A percentile compares a stretch with the other conserved stretches of the same genome.
These are phyloP conservation scores for Harpalus rubripes DNA, from an alignment of 2,888 invertebrate genomes.

Conservation along the genomic window DNA sequence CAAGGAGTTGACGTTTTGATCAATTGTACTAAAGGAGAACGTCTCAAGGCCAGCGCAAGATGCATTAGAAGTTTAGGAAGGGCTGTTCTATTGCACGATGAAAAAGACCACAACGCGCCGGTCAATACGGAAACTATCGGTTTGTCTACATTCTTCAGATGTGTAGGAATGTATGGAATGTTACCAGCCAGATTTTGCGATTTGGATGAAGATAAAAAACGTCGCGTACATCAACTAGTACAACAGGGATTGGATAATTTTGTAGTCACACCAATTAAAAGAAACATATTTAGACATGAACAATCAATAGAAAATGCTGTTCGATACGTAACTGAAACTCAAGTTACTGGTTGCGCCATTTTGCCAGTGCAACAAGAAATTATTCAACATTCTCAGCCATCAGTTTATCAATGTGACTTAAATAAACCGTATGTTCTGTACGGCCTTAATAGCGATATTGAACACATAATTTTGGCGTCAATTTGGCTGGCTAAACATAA, in stretches of 20 bases:
- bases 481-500: conserved; percentile 7
- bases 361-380: neutral
- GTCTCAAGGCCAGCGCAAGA: conserved; percentile 85
- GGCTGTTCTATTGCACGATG: conserved; percentile 92
- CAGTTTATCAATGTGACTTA: neutral
- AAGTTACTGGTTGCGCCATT: conserved; percentile 36
- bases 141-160: conserved; percentile 87
- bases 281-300: conserved; percentile 17
- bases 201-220: conserved; percentile 74
- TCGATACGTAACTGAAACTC: conserved; percentile 2
- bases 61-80: conserved; percentile 83
- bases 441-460: neutral
- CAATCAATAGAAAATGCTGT: conserved; percentile 6
- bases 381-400: neutral
- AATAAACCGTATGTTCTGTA: neutral
- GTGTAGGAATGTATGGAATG: conserved; percentile 89
- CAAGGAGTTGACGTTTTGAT: conserved; percentile 93
- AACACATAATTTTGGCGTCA: neutral
- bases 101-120: conserved; percentile 82
- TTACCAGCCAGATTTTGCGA: conserved; percentile 85
- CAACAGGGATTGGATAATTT: conserved; percentile 10
- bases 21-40: conserved; percentile 94
- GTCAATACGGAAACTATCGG: conserved; percentile 76
- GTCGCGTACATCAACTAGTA: conserved; percentile 5
- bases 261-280: conserved; percentile 14